Evolutionary conservation across 2,888 invertebrate genomes (phyloP).

Genomic region (Antheraea assamensis): DNA sequence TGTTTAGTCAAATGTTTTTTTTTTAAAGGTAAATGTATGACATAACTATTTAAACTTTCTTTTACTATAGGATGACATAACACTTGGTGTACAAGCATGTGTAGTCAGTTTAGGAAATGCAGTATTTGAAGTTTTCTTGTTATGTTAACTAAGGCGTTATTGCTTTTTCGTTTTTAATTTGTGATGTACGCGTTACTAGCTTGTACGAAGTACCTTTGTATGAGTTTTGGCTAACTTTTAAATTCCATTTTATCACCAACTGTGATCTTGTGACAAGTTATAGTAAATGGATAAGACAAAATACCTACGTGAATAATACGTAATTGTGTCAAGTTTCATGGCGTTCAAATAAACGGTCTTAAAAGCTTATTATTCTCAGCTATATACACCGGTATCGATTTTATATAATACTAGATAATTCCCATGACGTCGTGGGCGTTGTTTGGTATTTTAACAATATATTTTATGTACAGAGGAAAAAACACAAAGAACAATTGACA

Average conservation of each 20-base stretch:
- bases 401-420: too few species aligned
- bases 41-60: constrained; percentile 3
- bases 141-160: background rate
- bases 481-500: too few species aligned
- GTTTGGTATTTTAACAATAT: too few species aligned
- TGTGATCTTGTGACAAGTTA: too few species aligned
- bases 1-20: background rate
- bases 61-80: background rate
- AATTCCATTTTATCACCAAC: background rate
- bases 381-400: too few species aligned
- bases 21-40: background rate
- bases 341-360: too few species aligned
- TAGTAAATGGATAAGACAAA: too few species aligned
- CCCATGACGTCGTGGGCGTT: too few species aligned
- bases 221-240: background rate
- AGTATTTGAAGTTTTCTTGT: background rate
- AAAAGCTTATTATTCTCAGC: too few species aligned
- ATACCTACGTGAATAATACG: too few species aligned
- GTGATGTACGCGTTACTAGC: background rate
- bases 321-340: too few species aligned
- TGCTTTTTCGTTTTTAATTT: background rate
- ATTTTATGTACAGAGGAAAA: too few species aligned
- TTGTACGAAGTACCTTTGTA: background rate
- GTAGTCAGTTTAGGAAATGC: background rate
- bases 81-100: background rate